phyloP scores from a whole-genome alignment of 2,888 invertebrate genomes.

The Hydriomena furcata region DNA sequence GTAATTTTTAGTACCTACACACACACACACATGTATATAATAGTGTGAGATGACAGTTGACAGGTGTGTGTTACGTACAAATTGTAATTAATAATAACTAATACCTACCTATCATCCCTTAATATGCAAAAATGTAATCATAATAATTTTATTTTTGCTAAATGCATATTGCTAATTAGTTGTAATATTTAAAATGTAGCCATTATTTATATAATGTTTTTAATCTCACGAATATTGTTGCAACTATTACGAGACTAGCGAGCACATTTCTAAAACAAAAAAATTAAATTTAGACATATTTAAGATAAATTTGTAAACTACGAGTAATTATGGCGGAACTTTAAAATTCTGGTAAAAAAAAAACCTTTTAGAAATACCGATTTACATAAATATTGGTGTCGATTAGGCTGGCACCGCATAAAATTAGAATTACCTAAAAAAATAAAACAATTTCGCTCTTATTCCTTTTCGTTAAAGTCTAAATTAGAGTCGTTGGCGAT shows the following conservation, averaged over 20 bases:
- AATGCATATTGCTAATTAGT: conserved; percentile 40
- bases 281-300: conserved; percentile 8
- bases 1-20: neutral
- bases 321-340: neutral
- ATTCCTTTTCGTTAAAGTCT: no score
- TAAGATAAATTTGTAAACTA: neutral
- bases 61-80: neutral
- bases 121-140: conserved; percentile 3
- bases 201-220: conserved; percentile 52
- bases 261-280: conserved; percentile 16
- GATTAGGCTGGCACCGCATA: no score
- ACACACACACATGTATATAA: neutral
- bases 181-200: conserved; percentile 41
- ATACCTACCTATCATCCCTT: neutral
- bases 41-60: neutral
- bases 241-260: conserved; percentile 23
- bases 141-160: conserved; percentile 26
- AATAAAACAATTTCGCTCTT: no score
- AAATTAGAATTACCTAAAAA: no score
- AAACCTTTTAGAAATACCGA: neutral
- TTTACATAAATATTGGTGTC: no score
- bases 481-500: no score
- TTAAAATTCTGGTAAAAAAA: neutral
- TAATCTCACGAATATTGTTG: conserved; percentile 42
- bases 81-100: neutral